phyloP scores from a whole-genome alignment of 2,797 vertebrate genomes.

The Rachycentron canadum region DNA sequence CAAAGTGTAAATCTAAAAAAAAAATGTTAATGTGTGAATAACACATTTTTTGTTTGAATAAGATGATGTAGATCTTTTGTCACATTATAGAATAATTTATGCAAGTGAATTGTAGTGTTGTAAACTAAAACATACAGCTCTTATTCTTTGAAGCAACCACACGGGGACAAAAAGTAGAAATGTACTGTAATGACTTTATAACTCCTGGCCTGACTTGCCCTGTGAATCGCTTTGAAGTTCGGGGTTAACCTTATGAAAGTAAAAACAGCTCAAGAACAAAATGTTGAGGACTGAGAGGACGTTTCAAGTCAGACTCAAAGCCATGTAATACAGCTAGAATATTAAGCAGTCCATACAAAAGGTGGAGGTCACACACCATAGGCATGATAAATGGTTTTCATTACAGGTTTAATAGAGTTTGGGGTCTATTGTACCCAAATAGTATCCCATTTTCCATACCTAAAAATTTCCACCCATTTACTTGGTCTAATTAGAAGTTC shows the following conservation, averaged over 20 bases:
- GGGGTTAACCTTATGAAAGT: constrained; percentile 64
- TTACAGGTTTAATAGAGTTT: constrained; percentile 81
- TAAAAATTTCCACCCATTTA: constrained; percentile 72
- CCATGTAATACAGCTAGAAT: constrained; percentile 68
- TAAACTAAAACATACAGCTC: not conserved
- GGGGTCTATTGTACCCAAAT: constrained; percentile 65
- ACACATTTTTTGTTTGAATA: not conserved
- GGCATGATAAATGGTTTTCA: constrained; percentile 84
- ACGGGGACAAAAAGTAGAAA: constrained; percentile 24
- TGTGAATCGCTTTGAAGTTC: constrained; percentile 46
- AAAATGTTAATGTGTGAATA: not conserved
- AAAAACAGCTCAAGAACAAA: constrained; percentile 67
- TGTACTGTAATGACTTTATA: constrained; percentile 31
- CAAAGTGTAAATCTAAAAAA: too few relatives aligned
- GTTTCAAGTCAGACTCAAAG: constrained; percentile 44
- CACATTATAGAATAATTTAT: not conserved
- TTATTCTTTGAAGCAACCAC: constrained; percentile 8
- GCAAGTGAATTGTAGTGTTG: not conserved
- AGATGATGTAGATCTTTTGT: not conserved
- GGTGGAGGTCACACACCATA: constrained; percentile 78
- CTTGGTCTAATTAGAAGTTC: constrained; percentile 78
- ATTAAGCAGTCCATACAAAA: constrained; percentile 71
- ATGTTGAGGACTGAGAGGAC: constrained; percentile 57
- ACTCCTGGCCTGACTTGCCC: constrained; percentile 17
- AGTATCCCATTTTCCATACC: constrained; percentile 55